Percentiles rank a stretch among this genome's conserved stretches.
These are phyloP conservation scores for Campoletis raptor DNA, from an alignment of 2,888 invertebrate species.

Conservation along the genomic window DNA sequence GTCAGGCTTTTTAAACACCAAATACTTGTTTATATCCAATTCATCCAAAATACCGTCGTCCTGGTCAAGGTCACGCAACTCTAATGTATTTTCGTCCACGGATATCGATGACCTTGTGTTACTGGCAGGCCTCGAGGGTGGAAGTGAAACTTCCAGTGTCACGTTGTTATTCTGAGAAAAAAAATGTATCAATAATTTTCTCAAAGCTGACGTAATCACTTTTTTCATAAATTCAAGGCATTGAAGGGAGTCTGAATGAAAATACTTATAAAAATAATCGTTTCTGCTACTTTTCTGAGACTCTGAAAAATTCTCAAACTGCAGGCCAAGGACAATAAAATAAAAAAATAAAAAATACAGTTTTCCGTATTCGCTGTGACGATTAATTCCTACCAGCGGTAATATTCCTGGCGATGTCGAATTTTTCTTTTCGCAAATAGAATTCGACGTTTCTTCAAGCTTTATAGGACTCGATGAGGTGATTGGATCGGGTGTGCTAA, in stretches of 20 bases:
- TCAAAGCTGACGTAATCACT: no score
- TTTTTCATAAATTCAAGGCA: background rate
- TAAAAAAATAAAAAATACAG: no score
- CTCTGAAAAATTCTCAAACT: no score
- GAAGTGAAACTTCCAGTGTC: constrained; percentile 76
- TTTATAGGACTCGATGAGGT: constrained; percentile 81
- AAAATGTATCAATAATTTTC: background rate
- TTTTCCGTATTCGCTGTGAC: background rate
- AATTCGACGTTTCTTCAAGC: constrained; percentile 71
- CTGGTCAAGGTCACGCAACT: constrained; percentile 72
- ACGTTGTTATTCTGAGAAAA: constrained; percentile 78
- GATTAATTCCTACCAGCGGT: constrained; percentile 73
- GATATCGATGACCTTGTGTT: constrained; percentile 81
- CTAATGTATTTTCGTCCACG: constrained; percentile 80
- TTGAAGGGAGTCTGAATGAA: background rate
- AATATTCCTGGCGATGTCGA: constrained; percentile 75
- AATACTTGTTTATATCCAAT: constrained; percentile 92
- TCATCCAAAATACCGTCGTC: constrained; percentile 88
- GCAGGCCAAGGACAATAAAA: no score
- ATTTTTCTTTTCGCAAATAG: constrained; percentile 77
- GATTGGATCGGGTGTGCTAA: constrained; percentile 76
- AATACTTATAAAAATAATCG: background rate
- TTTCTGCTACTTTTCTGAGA: background rate
- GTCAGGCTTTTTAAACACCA: constrained; percentile 91
- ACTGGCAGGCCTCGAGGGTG: constrained; percentile 80